phyloP scores from a whole-genome alignment of 1,140 invertebrate genomes.

The Venturia canescens region DNA sequence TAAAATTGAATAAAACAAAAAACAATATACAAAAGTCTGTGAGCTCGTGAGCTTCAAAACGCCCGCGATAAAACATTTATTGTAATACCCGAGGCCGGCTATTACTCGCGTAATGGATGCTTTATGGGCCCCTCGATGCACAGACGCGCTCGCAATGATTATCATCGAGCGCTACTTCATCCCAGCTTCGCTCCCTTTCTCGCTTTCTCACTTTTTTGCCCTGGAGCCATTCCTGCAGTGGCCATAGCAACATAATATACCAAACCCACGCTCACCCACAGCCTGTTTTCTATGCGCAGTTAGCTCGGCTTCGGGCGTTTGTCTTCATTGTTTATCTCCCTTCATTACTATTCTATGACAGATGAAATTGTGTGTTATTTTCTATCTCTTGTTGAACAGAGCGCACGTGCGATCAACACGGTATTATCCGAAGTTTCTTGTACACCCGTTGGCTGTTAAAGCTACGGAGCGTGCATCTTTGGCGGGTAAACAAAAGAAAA shows the following conservation, averaged over 20 bases:
- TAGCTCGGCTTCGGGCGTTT: conserved; percentile 16
- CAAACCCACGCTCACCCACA: conserved; percentile 38
- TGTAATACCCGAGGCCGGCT: conserved; percentile 42
- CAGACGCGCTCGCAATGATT: conserved; percentile 47
- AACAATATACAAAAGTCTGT: neutral
- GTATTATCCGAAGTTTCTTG: neutral
- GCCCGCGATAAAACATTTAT: conserved; percentile 48
- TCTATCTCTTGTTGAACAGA: conserved; percentile 25
- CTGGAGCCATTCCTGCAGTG: conserved; percentile 27
- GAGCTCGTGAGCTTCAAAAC: neutral
- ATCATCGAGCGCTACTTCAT: conserved; percentile 45
- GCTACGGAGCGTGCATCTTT: neutral
- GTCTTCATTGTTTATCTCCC: conserved; percentile 43
- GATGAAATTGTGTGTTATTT: conserved; percentile 41
- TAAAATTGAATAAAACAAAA: conserved; percentile 8
- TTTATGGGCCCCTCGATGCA: conserved; percentile 43
- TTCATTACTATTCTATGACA: conserved; percentile 45
- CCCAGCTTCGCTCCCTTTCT: conserved; percentile 18
- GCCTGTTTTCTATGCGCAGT: conserved; percentile 35
- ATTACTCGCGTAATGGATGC: conserved; percentile 47
- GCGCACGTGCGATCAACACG: conserved; percentile 19
- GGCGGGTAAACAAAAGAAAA: neutral
- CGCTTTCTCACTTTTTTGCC: conserved; percentile 21
- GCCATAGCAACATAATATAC: conserved; percentile 20
- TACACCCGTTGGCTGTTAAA: neutral